Base-by-base conservation (phyloP, 2,797 vertebrate species). In the Crenichthys baileyi region DNA sequence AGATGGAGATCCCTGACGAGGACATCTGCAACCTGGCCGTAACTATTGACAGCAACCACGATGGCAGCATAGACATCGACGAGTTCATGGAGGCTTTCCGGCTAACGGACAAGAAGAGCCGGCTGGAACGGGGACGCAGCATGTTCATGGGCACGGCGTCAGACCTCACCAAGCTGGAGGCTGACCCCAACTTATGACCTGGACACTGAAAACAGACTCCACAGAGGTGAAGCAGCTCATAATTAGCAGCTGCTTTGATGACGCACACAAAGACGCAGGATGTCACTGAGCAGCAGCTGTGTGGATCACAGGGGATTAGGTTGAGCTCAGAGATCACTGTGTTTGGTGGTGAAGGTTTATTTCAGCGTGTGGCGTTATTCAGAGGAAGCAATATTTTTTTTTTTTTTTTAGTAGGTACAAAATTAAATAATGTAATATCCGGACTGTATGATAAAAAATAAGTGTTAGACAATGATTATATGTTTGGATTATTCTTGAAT, bases 31-130 rank as follows among this genome's bases (percentile, higher is more conserved):
- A 97, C 91, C 92, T 99, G 85, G 96, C 96, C 7, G 88, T 96
- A 84, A 96, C 96, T 88, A 99, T 97, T 0, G 98, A 99, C 87
- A 96, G 96, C 91, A 99, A 99, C 86, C 96, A 96, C 20, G 98
- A 99, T 0, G 97, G 98, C 55, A 97, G 92, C 90, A 98, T 99
- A 0, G 98, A 99, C 91, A 98, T 99, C 16, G 97, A 97, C 0
- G 97, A 99, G 92, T 99, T 99, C 94, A 96, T 99, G 86, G 97
- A 99, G 92, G 97, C 98, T 31, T 99, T 99, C 88, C 97, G 97
- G 72, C 95, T 99, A 0, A 96, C 97, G n/a, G 97, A 96, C 87
- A 97, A 96, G 73, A 97, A 96, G 70, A 95, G 93, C 83, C 92
- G 92, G 0, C 84, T 96, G 78, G 95, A 96, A 79, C 83, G 93